Conservation (phyloP, 2,797 vertebrate species). For the Argyrosomus regius region DNA sequence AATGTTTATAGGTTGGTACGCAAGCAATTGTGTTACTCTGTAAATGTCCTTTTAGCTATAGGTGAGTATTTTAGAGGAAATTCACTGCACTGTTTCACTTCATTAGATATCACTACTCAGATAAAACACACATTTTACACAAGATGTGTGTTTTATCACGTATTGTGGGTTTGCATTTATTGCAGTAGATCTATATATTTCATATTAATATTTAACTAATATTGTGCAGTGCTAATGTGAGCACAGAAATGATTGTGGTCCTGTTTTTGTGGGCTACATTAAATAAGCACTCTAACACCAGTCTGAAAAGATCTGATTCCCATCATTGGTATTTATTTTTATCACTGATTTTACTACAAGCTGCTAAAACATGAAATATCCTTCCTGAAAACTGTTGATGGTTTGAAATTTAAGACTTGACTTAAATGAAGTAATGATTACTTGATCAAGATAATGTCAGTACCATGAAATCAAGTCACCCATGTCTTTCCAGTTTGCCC, state of each 20-base stretch:
- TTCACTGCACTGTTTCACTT: too few relatives aligned
- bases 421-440: neutral
- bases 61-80: too few relatives aligned
- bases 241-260: neutral
- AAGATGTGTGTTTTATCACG: neutral
- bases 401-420: neutral
- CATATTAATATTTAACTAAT: neutral
- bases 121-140: too few relatives aligned
- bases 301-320: neutral
- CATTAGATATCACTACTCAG: too few relatives aligned
- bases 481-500: slow-evolving; percentile 88
- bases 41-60: too few relatives aligned
- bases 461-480: neutral
- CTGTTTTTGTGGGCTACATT: neutral
- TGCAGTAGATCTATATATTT: neutral
- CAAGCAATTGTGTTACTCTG: too few relatives aligned
- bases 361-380: neutral
- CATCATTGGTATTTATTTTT: neutral
- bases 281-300: neutral
- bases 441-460: neutral
- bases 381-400: neutral
- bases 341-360: neutral
- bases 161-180: neutral
- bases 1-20: too few relatives aligned
- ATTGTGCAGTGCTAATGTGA: neutral